phyloP scores from a whole-genome alignment of 2,888 invertebrate genomes.

The Campoplex nolae region DNA sequence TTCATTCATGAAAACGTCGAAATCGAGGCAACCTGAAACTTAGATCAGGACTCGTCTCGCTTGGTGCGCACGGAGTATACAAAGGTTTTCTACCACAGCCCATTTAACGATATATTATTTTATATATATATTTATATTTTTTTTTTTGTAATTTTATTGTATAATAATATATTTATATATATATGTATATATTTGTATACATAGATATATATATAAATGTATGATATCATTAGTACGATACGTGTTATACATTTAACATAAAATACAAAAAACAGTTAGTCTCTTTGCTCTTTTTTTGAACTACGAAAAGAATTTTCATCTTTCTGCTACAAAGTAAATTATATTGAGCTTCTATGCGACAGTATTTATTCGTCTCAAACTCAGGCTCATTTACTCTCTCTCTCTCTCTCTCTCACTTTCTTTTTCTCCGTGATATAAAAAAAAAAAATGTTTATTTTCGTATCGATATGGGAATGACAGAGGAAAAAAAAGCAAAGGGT shows the following conservation, averaged over 20 bases:
- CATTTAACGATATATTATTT: constrained; percentile 81
- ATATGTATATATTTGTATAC: constrained; percentile 7
- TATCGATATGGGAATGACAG: background rate
- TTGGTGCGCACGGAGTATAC: constrained; percentile 76
- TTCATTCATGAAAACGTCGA: constrained; percentile 59
- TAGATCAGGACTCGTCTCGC: constrained; percentile 55
- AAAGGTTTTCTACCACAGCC: constrained; percentile 83
- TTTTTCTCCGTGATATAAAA: background rate
- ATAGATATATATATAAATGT: constrained; percentile 43
- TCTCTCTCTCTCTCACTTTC: constrained; percentile 1
- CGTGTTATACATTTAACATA: constrained; percentile 71
- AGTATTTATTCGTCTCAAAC: background rate
- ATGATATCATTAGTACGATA: constrained; percentile 68
- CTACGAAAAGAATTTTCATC: constrained; percentile 14
- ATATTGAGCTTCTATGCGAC: constrained; percentile 51
- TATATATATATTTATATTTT: constrained; percentile 65
- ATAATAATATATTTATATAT: constrained; percentile 23
- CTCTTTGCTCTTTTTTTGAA: constrained; percentile 60
- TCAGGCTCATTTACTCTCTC: background rate
- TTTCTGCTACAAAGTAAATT: constrained; percentile 30
- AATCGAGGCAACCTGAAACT: constrained; percentile 47
- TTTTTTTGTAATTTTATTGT: constrained; percentile 39
- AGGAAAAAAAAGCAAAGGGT: background rate
- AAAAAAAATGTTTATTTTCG: background rate
- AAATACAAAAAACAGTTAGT: constrained; percentile 73